phyloP scores from a whole-genome alignment of 2,888 invertebrate species.

The Troides aeacus region DNA sequence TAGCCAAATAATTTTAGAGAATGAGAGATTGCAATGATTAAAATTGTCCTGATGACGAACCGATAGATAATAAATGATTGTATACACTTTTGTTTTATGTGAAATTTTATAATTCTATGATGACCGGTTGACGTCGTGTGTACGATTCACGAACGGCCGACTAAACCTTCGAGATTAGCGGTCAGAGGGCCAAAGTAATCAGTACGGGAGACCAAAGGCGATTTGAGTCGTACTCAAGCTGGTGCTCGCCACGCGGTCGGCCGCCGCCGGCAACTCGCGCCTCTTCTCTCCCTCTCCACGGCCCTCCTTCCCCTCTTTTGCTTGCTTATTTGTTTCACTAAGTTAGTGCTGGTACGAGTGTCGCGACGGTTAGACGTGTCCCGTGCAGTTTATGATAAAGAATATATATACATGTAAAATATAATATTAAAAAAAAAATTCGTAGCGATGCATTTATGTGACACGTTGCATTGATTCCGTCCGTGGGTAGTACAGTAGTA shows the following conservation, averaged over 20 bases:
- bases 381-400: slow-evolving; percentile 42
- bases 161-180: slow-evolving; percentile 7
- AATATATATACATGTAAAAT: slow-evolving; percentile 41
- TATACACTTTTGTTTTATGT: background rate
- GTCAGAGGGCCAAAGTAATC: slow-evolving; percentile 3
- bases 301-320: slow-evolving; percentile 59
- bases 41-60: too few species aligned
- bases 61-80: too few species aligned
- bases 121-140: background rate
- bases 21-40: too few species aligned
- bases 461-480: slow-evolving; percentile 43
- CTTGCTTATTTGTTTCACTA: slow-evolving; percentile 56
- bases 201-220: slow-evolving; percentile 3
- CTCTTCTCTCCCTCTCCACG: slow-evolving; percentile 58
- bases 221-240: slow-evolving; percentile 14
- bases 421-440: slow-evolving; percentile 49
- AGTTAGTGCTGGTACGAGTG: slow-evolving; percentile 63
- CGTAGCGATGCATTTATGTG: slow-evolving; percentile 46
- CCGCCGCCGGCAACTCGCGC: slow-evolving; percentile 31
- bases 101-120: background rate
- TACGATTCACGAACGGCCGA: background rate
- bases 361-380: slow-evolving; percentile 61
- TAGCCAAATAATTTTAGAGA: too few species aligned
- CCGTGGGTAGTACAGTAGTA: slow-evolving; percentile 28
- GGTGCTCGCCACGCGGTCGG: slow-evolving; percentile 33